Conservation (phyloP, 2,113 vertebrate species). For the Periophthalmodon schlosseri region DNA sequence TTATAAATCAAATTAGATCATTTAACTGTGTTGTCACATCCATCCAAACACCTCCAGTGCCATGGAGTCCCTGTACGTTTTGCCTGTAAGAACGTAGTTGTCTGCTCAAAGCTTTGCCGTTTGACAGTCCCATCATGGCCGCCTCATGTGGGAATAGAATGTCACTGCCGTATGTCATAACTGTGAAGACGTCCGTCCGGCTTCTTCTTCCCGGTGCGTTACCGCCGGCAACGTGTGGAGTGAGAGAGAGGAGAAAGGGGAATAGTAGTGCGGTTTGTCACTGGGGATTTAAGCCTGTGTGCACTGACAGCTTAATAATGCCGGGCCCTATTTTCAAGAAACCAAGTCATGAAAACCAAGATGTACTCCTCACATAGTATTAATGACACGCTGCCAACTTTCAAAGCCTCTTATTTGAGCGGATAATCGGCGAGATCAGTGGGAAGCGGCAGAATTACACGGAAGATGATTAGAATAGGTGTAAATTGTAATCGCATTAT, state of each 20-base stretch:
- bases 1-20: too few species aligned
- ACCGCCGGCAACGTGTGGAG: background rate
- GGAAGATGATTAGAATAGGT: background rate
- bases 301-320: slow-evolving; percentile 4
- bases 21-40: too few species aligned
- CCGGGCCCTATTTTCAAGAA: background rate
- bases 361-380: background rate
- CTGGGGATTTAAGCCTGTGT: background rate
- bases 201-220: background rate
- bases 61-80: slow-evolving; percentile 1
- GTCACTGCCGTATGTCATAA: background rate
- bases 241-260: background rate
- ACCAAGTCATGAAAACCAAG: background rate
- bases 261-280: slow-evolving; percentile 1
- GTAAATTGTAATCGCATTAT: background rate
- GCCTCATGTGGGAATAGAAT: background rate
- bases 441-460: background rate
- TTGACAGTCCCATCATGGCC: background rate
- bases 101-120: slow-evolving; percentile 4
- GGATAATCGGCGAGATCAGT: background rate
- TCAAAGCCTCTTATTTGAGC: background rate
- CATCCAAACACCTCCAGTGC: background rate
- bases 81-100: background rate
- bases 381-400: slow-evolving; percentile 19
- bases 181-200: background rate